Conservation (phyloP, 2,888 invertebrate genomes). For the Lepidonotus clava region DNA sequence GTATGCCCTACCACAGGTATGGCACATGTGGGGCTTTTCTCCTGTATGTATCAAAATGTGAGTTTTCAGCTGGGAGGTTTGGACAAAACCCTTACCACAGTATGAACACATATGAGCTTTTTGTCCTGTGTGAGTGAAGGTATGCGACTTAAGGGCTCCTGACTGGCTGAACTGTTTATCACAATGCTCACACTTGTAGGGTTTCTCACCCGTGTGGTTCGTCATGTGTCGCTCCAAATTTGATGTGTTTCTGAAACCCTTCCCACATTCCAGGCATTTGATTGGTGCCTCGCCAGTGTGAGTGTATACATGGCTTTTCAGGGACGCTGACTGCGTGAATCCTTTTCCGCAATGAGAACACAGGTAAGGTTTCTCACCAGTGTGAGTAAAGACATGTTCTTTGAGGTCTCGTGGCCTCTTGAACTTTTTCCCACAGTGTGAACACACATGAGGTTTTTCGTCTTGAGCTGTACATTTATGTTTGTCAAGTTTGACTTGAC, state of each 20-base stretch:
- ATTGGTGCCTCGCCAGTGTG: neutral
- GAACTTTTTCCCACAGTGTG: neutral
- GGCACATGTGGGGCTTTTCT: conserved; percentile 22
- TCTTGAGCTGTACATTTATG: too few relatives aligned
- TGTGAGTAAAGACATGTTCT: neutral
- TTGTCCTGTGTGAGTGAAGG: conserved; percentile 18
- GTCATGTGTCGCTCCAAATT: neutral
- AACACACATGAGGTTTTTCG: neutral
- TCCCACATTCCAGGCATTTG: neutral
- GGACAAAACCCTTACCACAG: conserved; percentile 32
- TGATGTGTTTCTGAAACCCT: neutral
- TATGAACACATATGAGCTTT: conserved; percentile 11
- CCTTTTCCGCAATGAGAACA: neutral
- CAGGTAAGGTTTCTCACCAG: neutral
- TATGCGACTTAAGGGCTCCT: neutral
- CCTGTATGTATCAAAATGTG: conserved; percentile 34
- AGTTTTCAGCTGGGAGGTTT: neutral
- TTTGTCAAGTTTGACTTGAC: too few relatives aligned
- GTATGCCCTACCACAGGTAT: neutral
- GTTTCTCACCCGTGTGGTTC: conserved; percentile 30
- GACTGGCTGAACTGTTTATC: neutral
- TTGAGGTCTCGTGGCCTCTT: neutral
- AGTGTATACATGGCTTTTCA: neutral
- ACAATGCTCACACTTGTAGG: conserved; percentile 17
- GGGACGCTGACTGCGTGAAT: neutral